Conservation (phyloP, 2,113 vertebrate genomes). For the Bagarius yarrelli region DNA sequence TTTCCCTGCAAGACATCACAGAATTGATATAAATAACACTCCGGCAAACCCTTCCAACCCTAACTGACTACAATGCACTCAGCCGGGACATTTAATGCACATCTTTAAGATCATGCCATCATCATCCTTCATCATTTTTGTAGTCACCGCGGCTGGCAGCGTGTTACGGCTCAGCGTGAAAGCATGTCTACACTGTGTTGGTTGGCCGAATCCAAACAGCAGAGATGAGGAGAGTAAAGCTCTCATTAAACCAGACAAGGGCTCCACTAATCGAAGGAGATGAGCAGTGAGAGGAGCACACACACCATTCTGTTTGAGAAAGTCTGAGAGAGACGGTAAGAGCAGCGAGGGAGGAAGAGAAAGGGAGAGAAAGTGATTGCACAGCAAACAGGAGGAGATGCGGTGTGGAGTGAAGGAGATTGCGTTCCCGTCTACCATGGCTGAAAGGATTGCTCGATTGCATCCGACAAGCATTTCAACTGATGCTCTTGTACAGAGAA, state of each 20-base stretch:
- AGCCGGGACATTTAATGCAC: conserved; percentile 22
- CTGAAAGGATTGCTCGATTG: background rate
- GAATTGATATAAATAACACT: conserved; percentile 8
- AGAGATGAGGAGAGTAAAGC: conserved; percentile 47
- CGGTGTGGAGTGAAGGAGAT: background rate
- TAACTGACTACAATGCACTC: conserved; percentile 28
- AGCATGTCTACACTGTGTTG: conserved; percentile 9
- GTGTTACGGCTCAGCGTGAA: conserved; percentile 9
- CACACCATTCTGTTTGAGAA: conserved; percentile 49
- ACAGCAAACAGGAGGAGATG: conserved; percentile 12
- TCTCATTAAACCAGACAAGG: conserved; percentile 57
- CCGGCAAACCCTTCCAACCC: conserved; percentile 12
- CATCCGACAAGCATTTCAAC: background rate
- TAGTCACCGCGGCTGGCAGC: background rate
- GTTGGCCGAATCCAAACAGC: conserved; percentile 49
- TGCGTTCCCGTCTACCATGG: background rate
- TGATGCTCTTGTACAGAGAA: background rate
- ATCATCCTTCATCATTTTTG: background rate
- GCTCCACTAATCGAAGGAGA: conserved; percentile 44
- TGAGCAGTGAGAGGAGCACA: conserved; percentile 43
- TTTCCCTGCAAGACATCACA: conserved; percentile 7
- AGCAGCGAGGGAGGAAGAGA: conserved; percentile 30
- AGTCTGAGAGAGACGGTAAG: conserved; percentile 3
- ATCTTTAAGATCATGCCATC: conserved; percentile 29
- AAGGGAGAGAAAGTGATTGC: conserved; percentile 49